phyloP scores from a whole-genome alignment of 2,113 vertebrate species.

The Corvus hawaiiensis region DNA sequence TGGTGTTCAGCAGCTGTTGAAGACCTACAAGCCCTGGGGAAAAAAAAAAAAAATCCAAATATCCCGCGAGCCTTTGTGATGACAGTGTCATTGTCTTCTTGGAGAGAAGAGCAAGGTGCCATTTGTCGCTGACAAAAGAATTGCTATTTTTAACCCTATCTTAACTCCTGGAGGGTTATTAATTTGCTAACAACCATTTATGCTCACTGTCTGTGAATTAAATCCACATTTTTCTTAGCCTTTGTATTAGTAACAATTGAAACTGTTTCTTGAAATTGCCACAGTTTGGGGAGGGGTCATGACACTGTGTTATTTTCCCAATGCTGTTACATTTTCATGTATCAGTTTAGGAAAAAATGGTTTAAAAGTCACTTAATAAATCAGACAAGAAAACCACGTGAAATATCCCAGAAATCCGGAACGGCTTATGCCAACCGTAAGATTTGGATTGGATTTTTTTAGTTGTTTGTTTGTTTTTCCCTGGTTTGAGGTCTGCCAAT shows the following conservation, averaged over 20 bases:
- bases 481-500: not conserved
- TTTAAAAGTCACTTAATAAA: not conserved
- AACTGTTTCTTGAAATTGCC: not conserved
- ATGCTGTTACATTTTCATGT: not conserved
- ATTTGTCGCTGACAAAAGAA: not conserved
- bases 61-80: not conserved
- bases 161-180: not conserved
- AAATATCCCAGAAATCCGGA: not conserved
- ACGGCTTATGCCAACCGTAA: not conserved
- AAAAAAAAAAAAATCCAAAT: not conserved
- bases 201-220: not conserved
- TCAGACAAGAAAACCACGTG: not conserved
- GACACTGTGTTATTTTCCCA: not conserved
- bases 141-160: not conserved
- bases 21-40: not conserved
- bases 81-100: not conserved
- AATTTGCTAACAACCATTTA: not conserved
- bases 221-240: not conserved
- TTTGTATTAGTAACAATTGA: not conserved
- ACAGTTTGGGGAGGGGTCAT: not conserved
- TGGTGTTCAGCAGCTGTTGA: not conserved
- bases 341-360: not conserved
- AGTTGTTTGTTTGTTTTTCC: not conserved
- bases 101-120: not conserved
- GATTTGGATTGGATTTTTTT: not conserved